A percentile compares a stretch with the other conserved stretches of the same genome.
Evolutionary conservation across 2,113 vertebrate genomes (phyloP).

Genomic region (Acinonyx jubatus): DNA sequence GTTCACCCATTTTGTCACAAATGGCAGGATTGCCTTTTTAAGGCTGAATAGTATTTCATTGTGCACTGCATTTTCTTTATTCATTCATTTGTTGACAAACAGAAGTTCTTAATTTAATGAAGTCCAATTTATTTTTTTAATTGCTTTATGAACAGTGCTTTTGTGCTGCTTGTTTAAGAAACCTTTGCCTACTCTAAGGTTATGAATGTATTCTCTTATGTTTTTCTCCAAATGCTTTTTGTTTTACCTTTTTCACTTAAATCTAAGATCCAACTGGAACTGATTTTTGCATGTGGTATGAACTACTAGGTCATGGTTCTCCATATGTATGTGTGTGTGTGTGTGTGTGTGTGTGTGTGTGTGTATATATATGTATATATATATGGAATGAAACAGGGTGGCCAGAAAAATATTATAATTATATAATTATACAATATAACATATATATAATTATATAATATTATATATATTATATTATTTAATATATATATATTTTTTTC

Average conservation of each 20-base stretch:
- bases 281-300: neutral
- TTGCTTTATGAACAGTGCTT: neutral
- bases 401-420: too few relatives aligned
- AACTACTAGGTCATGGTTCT: neutral
- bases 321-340: too few relatives aligned
- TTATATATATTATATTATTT: too few relatives aligned
- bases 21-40: neutral
- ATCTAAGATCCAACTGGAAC: neutral
- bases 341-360: too few relatives aligned
- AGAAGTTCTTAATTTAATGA: neutral
- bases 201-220: neutral
- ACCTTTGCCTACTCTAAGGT: neutral
- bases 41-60: neutral
- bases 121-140: neutral
- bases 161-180: neutral
- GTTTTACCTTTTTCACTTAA: neutral
- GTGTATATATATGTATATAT: neutral
- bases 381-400: too few relatives aligned
- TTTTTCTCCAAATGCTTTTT: neutral
- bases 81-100: neutral
- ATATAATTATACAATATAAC: too few relatives aligned
- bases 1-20: neutral
- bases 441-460: too few relatives aligned
- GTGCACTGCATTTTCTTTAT: neutral
- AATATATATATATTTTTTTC: neutral